Percentiles rank a stretch among this genome's conserved stretches.
These are phyloP conservation scores for Chrysolina haemoptera DNA, from an alignment of 2,888 invertebrate genomes.

Conservation along the genomic window DNA sequence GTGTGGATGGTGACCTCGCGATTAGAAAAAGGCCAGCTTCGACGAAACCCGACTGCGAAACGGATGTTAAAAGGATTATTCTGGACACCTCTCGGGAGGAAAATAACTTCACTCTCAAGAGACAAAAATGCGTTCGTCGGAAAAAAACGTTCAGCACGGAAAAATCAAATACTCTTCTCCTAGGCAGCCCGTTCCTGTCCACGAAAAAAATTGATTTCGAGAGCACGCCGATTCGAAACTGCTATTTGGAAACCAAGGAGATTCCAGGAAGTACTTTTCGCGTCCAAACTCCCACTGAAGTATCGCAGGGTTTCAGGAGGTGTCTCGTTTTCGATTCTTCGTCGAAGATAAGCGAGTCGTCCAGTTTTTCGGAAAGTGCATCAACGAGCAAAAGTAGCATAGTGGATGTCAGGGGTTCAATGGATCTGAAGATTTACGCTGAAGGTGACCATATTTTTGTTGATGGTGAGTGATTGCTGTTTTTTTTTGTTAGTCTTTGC, in stretches of 20 bases:
- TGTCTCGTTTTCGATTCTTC: slow-evolving; percentile 68
- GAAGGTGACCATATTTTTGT: slow-evolving; percentile 64
- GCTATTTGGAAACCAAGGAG: slow-evolving; percentile 57
- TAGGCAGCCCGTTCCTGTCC: slow-evolving; percentile 27
- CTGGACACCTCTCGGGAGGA: slow-evolving; percentile 58
- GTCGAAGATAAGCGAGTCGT: slow-evolving; percentile 55
- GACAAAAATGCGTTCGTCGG: slow-evolving; percentile 75
- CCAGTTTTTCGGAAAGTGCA: slow-evolving; percentile 57
- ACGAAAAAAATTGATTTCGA: slow-evolving; percentile 50
- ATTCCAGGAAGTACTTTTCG: slow-evolving; percentile 39
- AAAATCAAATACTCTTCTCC: slow-evolving; percentile 39
- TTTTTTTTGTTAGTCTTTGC: too few relatives aligned
- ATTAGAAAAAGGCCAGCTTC: slow-evolving; percentile 55
- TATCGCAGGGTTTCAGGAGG: slow-evolving; percentile 62
- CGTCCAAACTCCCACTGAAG: slow-evolving; percentile 48
- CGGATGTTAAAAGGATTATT: slow-evolving; percentile 52
- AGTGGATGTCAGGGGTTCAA: slow-evolving; percentile 63
- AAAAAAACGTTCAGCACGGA: slow-evolving; percentile 65
- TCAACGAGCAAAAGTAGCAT: slow-evolving; percentile 54
- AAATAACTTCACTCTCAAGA: slow-evolving; percentile 66
- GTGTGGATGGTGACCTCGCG: slow-evolving; percentile 60
- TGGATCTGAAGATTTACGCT: slow-evolving; percentile 67
- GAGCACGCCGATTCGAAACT: slow-evolving; percentile 56
- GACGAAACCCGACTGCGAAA: slow-evolving; percentile 40
- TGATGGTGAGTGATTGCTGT: slow-evolving; percentile 65